phyloP scores from a whole-genome alignment of 30 jellyfish, hydroid and myxozoan species.

The Hydractinia echinata region DNA sequence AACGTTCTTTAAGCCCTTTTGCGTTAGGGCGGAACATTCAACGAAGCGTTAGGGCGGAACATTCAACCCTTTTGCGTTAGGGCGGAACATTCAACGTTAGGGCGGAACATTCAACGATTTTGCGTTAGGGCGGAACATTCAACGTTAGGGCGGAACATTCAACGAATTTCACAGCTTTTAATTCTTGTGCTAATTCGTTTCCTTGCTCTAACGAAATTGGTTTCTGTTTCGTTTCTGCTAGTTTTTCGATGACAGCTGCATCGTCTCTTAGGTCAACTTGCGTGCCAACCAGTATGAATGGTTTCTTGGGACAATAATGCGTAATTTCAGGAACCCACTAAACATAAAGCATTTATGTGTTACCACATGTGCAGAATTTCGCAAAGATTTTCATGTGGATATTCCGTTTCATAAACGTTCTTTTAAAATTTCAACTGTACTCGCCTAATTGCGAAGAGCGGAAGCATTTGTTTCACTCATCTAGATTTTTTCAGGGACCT shows the following conservation, averaged over 20 bases:
- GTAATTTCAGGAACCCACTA: constrained; percentile 99
- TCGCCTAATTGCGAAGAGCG: too few species aligned
- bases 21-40: constrained; percentile 98
- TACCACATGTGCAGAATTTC: constrained; percentile 9
- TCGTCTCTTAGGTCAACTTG: constrained; percentile 99
- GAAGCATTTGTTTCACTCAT: too few species aligned
- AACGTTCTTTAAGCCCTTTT: constrained; percentile 92
- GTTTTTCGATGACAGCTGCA: constrained; percentile 85
- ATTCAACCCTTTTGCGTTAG: constrained; percentile 99
- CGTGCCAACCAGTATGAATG: constrained; percentile 97
- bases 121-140: constrained; percentile 98
- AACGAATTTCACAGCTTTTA: constrained; percentile 92
- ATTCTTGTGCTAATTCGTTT: constrained; percentile 88
- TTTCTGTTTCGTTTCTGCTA: constrained; percentile 92
- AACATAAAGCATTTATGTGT: not conserved
- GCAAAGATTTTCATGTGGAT: too few species aligned
- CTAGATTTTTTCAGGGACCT: too few species aligned
- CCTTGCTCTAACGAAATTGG: constrained; percentile 92
- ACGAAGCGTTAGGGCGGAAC: too few species aligned
- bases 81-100: too few species aligned
- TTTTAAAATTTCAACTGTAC: too few species aligned
- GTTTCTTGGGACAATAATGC: constrained; percentile 99
- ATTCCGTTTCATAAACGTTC: too few species aligned
- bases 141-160: too few species aligned
- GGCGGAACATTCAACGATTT: too few species aligned